These are phyloP conservation scores for Lepidochitona cinerea DNA, from an alignment of 2,888 invertebrate species.

Conservation along the genomic window DNA sequence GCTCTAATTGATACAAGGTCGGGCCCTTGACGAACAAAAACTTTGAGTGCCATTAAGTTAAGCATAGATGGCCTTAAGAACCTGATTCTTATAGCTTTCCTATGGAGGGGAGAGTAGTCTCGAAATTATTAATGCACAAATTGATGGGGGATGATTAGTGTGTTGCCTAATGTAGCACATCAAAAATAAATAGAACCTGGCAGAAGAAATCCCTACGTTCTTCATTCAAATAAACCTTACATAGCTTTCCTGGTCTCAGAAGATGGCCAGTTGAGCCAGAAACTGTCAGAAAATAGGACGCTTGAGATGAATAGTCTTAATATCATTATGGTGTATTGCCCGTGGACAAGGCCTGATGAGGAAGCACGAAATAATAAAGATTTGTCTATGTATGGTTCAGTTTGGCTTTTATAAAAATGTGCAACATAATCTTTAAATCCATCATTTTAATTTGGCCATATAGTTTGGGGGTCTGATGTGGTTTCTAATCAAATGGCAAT, in stretches of 20 bases:
- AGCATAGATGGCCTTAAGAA: neutral
- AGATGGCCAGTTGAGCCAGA: neutral
- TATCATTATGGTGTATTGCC: neutral
- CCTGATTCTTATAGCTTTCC: neutral
- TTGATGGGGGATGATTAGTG: conserved; percentile 9
- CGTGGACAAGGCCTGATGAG: conserved; percentile 4
- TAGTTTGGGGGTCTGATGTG: neutral
- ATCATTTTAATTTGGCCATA: neutral
- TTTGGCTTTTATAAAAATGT: too few relatives aligned
- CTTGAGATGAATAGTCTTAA: neutral
- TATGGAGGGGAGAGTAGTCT: neutral
- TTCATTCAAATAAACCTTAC: conserved; percentile 4
- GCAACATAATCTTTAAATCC: too few relatives aligned
- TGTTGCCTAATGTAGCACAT: conserved; percentile 4
- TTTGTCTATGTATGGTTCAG: too few relatives aligned
- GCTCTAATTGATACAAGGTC: conserved; percentile 6
- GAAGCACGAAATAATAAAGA: neutral
- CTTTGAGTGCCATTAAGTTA: conserved; percentile 8
- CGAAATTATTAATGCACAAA: conserved; percentile 4
- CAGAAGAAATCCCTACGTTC: neutral
- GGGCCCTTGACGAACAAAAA: neutral
- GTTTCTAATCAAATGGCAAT: neutral
- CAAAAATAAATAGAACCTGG: conserved; percentile 6
- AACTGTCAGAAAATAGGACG: neutral
- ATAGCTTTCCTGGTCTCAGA: neutral